Evolutionary conservation across 2,797 vertebrate species (phyloP).

Genomic region (Muscicapa striata): DNA sequence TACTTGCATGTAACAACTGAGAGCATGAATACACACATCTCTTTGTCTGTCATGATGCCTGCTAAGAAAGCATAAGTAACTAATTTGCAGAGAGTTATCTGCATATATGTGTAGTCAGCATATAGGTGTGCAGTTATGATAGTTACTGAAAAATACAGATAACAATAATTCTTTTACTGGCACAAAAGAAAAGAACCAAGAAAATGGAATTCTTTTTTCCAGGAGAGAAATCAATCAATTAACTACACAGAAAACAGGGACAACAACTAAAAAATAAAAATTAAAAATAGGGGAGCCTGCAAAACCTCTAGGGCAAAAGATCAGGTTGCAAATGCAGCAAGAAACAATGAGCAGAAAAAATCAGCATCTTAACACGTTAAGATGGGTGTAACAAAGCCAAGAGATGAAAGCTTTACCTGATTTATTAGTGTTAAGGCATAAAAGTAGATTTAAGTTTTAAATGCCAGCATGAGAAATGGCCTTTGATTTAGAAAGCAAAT

Average conservation of each 20-base stretch:
- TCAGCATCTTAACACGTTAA: background rate
- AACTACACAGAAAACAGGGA: background rate
- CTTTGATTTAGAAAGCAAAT: background rate
- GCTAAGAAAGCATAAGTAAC: background rate
- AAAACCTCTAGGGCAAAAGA: background rate
- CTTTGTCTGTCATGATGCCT: background rate
- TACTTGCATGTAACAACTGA: background rate
- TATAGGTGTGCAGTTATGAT: background rate
- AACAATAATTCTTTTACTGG: background rate
- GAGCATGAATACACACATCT: background rate
- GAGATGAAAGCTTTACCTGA: background rate
- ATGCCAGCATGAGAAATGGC: background rate
- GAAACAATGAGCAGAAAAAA: background rate
- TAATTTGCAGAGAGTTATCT: background rate
- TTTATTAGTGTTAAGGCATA: background rate
- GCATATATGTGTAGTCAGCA: background rate
- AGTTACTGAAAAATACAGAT: background rate
- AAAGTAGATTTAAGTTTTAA: background rate
- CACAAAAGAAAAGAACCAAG: background rate
- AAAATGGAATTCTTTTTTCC: background rate
- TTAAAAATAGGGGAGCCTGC: rapidly evolving
- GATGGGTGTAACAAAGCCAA: background rate
- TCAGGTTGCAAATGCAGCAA: background rate
- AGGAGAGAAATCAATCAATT: background rate
- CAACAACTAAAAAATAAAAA: too few relatives aligned